phyloP scores from a whole-genome alignment of 2,888 invertebrate species.

The Galeruca laticollis region DNA sequence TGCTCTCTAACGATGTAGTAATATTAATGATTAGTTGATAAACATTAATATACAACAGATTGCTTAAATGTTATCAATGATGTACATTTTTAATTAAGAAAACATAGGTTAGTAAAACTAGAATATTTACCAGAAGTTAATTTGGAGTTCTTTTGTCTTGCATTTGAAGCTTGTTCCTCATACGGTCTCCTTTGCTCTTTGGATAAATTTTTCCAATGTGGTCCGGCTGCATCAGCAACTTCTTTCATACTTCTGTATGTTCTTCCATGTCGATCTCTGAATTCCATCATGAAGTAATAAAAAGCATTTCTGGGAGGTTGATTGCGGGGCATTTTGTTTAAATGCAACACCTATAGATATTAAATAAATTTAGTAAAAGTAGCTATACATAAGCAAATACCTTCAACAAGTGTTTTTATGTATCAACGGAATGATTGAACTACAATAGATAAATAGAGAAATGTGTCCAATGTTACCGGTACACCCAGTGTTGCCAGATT shows the following conservation, averaged over 20 bases:
- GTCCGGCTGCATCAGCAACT: slow-evolving; percentile 45
- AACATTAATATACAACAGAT: too few species aligned
- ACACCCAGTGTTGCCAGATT: too few species aligned
- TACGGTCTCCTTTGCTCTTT: slow-evolving; percentile 49
- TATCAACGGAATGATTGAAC: too few species aligned
- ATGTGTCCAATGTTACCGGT: too few species aligned
- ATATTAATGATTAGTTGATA: too few species aligned
- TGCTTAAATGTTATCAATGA: too few species aligned
- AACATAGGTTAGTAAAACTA: not conserved
- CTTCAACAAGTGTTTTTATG: too few species aligned
- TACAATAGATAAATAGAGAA: too few species aligned
- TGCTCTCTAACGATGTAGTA: too few species aligned
- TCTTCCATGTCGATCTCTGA: slow-evolving; percentile 44
- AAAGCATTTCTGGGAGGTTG: slow-evolving; percentile 51
- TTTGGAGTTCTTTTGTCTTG: slow-evolving; percentile 41
- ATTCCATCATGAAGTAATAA: slow-evolving; percentile 52
- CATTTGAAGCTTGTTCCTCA: slow-evolving; percentile 42
- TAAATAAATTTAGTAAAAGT: too few species aligned
- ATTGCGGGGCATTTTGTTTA: slow-evolving; percentile 34
- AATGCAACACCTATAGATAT: not conserved
- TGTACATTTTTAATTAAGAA: too few species aligned
- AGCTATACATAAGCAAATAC: too few species aligned
- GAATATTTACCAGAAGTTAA: slow-evolving; percentile 44
- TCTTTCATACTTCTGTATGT: slow-evolving; percentile 44
- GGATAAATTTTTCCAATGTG: slow-evolving; percentile 49